These are phyloP conservation scores for Rhineura floridana DNA, from an alignment of 2,113 vertebrate species.

Conservation along the genomic window DNA sequence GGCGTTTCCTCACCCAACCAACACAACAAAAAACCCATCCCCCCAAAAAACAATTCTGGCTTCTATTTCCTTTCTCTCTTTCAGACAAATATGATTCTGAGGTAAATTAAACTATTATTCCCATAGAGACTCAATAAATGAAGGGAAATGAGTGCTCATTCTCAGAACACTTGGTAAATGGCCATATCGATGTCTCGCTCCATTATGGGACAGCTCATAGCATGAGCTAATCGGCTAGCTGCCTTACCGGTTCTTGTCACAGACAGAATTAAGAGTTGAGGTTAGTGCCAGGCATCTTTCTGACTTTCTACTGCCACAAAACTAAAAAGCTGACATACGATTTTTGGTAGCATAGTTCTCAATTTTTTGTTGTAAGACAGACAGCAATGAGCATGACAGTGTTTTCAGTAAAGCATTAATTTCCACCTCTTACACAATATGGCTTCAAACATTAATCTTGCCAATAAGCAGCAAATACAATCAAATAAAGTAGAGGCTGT, in stretches of 20 bases:
- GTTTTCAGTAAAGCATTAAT: constrained; percentile 8
- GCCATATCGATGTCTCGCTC: constrained; percentile 1
- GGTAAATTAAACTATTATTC: constrained; percentile 36
- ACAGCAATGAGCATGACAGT: background rate
- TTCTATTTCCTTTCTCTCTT: background rate
- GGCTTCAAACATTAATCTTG: background rate
- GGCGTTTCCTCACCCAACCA: background rate
- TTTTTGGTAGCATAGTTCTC: background rate
- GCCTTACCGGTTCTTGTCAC: background rate
- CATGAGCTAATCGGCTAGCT: background rate
- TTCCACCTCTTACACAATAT: background rate
- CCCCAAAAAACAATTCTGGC: background rate
- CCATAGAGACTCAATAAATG: constrained; percentile 12
- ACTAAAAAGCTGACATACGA: background rate
- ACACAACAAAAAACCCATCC: background rate
- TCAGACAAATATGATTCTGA: background rate
- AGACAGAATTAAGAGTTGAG: background rate
- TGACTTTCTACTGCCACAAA: background rate
- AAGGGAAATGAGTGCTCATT: constrained; percentile 2
- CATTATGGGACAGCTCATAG: background rate
- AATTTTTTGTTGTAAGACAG: background rate
- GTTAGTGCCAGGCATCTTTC: background rate
- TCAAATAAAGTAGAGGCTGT: background rate
- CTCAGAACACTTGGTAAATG: constrained; percentile 17
- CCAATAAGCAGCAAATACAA: background rate